phyloP scores from a whole-genome alignment of 1,140 invertebrate species.

The Intoshia linei region DNA sequence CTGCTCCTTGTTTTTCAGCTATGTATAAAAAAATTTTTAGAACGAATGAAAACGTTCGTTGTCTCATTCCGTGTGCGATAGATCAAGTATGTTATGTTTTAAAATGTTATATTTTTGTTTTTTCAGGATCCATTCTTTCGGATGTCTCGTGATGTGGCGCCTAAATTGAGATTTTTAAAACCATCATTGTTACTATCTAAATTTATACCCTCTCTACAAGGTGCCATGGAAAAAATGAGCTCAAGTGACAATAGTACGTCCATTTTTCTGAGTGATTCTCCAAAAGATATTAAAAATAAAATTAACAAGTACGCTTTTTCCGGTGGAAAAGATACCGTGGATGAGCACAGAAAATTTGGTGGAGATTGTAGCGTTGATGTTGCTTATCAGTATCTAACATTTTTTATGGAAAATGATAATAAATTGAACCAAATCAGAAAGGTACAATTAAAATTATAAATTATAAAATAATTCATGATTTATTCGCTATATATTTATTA shows the following conservation, averaged over 20 bases:
- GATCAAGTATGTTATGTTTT: conserved; percentile 37
- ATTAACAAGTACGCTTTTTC: conserved; percentile 95
- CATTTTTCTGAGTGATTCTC: conserved; percentile 65
- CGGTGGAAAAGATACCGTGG: conserved; percentile 58
- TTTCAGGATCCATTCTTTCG: conserved; percentile 70
- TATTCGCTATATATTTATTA: too few species aligned
- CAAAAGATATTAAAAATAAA: conserved; percentile 89
- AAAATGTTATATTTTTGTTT: background rate
- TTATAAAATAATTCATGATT: too few species aligned
- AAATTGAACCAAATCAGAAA: conserved; percentile 42
- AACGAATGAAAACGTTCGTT: conserved; percentile 39
- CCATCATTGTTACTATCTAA: conserved; percentile 67
- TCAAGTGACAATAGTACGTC: conserved; percentile 67
- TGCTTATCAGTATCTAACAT: conserved; percentile 66
- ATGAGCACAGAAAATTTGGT: conserved; percentile 53
- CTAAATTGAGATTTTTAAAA: conserved; percentile 47
- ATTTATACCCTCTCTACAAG: conserved; percentile 79
- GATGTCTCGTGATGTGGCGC: conserved; percentile 82
- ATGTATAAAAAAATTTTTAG: conserved; percentile 80
- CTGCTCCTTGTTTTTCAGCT: conserved; percentile 60
- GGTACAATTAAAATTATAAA: conserved; percentile 21
- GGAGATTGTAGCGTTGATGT: conserved; percentile 82
- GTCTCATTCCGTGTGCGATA: conserved; percentile 85
- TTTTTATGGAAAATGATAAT: conserved; percentile 75
- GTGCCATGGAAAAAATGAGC: conserved; percentile 86